Base-by-base conservation (phyloP, 2,113 vertebrate genomes). In the Urocolius indicus region DNA sequence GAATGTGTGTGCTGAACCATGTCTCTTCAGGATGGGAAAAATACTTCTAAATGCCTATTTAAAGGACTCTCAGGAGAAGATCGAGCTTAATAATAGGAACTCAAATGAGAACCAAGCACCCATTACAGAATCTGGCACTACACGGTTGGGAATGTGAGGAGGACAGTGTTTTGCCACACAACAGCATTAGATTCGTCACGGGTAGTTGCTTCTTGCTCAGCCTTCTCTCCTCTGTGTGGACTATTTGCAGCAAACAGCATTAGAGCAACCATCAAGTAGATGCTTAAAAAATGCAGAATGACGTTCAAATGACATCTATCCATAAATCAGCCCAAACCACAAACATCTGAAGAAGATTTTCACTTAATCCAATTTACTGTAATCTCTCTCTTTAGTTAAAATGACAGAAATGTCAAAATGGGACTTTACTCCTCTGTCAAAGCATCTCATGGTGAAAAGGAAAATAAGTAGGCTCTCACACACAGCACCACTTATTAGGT, bases 281-380 rank as follows among this genome's bases (percentile, higher is more conserved):
- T 95, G 96, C 95, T 96, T 96, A 75, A 96, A 94, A 95, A 95
- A 96, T 75, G 93, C 92, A 93, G 69, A 87, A 93, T 96, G 94
- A 96, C 96, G 76, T 96, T 96, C 86, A 96, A 96, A 77, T 87
- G 94, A 97, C 95, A 97, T 96, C 96, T 95, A 97, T 97, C 96
- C 90, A 96, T 97, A 97, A 96, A 96, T 93, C 93, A 97, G 93
- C 90, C 92, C 94, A 96, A 97, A 95, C 95, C 95, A 96, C 96
- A 96, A 96, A 96, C 94, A 97, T 96, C 95, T 96, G 96, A 97
- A 92, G 94, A 97, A 92, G 94, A 96, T 96, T 96, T 97, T 90
- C 95, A 96, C 94, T 97, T 97, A 96, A 97, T 97, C 94, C 96
- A 97, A 96, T 97, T 97, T 95, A 94, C 92, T 93, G 95, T 95